Percentiles rank a stretch among this genome's conserved stretches.
Evolutionary conservation across 2,888 invertebrate genomes (phyloP).

Genomic region (Lycophotia porphyrea): DNA sequence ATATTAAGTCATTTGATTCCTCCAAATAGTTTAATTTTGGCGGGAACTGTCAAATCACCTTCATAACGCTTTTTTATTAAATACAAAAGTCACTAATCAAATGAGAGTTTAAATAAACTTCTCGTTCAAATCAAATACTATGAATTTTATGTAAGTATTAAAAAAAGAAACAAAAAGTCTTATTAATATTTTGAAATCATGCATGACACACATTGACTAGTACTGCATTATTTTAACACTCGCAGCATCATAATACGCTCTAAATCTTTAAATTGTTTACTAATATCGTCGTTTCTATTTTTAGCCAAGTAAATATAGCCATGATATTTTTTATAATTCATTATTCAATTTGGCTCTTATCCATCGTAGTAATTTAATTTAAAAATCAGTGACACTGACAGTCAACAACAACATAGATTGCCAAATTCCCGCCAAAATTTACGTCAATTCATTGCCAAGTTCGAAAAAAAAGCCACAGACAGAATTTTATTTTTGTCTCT

Average conservation of each 20-base stretch:
- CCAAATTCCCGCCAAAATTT: slow-evolving; percentile 64
- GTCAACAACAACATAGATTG: slow-evolving; percentile 43
- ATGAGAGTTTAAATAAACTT: neutral
- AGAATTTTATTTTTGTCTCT: slow-evolving; percentile 54
- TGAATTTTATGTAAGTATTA: neutral
- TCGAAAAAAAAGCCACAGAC: slow-evolving; percentile 47
- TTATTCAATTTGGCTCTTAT: slow-evolving; percentile 50
- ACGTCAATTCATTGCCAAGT: slow-evolving; percentile 55
- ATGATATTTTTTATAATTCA: slow-evolving; percentile 11
- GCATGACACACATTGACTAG: too few species aligned
- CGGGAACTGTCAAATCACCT: neutral
- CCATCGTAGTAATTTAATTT: slow-evolving; percentile 7
- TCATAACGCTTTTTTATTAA: too few species aligned
- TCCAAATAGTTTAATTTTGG: neutral
- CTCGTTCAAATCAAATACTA: neutral
- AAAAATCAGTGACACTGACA: neutral
- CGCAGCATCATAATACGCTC: neutral
- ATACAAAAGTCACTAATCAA: too few species aligned
- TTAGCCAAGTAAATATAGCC: neutral
- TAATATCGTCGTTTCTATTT: slow-evolving; percentile 9
- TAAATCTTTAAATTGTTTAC: neutral
- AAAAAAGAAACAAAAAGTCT: neutral
- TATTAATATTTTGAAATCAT: neutral
- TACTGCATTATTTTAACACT: neutral
- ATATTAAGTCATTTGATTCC: neutral